Evolutionary conservation across 2,113 vertebrate genomes (phyloP), one percentile per base, ranked within the genome.

Genomic region (Hypomesus transpacificus): DNA sequence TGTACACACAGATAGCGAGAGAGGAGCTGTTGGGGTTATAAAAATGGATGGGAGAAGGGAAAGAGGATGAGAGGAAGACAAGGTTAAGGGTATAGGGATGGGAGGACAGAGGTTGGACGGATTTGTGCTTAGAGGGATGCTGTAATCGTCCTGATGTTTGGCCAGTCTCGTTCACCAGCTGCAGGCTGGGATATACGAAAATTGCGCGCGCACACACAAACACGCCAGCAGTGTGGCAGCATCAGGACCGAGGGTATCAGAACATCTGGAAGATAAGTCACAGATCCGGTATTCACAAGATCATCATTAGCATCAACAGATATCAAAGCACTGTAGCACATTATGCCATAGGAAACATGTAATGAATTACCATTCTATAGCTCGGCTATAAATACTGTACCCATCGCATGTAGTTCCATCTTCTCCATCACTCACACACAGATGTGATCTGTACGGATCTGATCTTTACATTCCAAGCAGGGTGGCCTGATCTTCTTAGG

Each of bases 21-120:
- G 62, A 75, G 69, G 74, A 87, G 83, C 82, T 82, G 73, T 9
- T 50, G 74, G 63, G 58, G 50, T 84, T 86, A 77, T 64, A 75
- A 76, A 85, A 83, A 62, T 69, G 59, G 66, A 61, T 53, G 65
- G 67, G 68, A 3, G 53, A 68, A 73, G 74, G 26, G 22, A 26
- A 8, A 28, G 26, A 13, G 61, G 58, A 60, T 60, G 57, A 60
- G 58, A n/a, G 59, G 59, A 28, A 3, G 59, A 61, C 14, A 28
- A 16, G 26, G 7, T 11, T 22, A 22, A 16, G 24, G 59, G 14
- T 46, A 46, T 6, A 46, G 39, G 60, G 67, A 58, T 56, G 63
- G 65, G 66, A 3, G 53, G 69, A 75, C 74, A 20, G n/a, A 34
- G 24, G 26, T 3, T 21, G 21, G n/a, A 21, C 22, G 0, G 60